Conservation (phyloP, 2,797 vertebrate species). For the Syngnathus rostellatus region DNA sequence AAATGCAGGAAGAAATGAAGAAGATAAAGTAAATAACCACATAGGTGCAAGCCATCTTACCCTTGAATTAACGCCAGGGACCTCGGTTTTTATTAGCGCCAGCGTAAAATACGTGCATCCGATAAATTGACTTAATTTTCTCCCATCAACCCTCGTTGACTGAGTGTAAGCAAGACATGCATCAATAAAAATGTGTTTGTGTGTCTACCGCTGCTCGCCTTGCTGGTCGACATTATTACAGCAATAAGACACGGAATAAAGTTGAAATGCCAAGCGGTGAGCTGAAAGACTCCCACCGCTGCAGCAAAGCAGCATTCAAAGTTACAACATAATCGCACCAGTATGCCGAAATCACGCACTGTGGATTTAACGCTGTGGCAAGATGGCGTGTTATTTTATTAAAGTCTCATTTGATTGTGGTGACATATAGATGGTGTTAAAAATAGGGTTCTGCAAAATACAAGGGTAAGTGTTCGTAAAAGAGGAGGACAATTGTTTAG, state of each 20-base stretch:
- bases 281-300: constrained; percentile 35
- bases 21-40: constrained; percentile 35
- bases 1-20: constrained; percentile 27
- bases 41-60: constrained; percentile 23
- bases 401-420: constrained; percentile 2
- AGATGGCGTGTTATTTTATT: constrained; percentile 25
- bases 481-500: constrained; percentile 9
- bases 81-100: constrained; percentile 44
- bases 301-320: constrained; percentile 36
- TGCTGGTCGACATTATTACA: constrained; percentile 56
- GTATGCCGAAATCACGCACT: constrained; percentile 7
- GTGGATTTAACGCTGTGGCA: constrained; percentile 25
- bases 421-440: constrained; percentile 1
- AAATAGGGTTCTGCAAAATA: constrained; percentile 43
- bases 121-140: constrained; percentile 45
- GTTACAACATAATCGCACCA: constrained; percentile 25
- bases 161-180: constrained; percentile 34
- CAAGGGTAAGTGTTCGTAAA: constrained; percentile 30
- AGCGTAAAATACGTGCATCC: constrained; percentile 31
- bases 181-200: constrained; percentile 33
- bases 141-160: constrained; percentile 33
- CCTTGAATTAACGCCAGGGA: constrained; percentile 29
- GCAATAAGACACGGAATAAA: constrained; percentile 49
- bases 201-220: constrained; percentile 24
- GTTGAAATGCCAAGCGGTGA: constrained; percentile 36